Conservation (phyloP, 2,888 invertebrate species). For the Teleogryllus oceanicus region DNA sequence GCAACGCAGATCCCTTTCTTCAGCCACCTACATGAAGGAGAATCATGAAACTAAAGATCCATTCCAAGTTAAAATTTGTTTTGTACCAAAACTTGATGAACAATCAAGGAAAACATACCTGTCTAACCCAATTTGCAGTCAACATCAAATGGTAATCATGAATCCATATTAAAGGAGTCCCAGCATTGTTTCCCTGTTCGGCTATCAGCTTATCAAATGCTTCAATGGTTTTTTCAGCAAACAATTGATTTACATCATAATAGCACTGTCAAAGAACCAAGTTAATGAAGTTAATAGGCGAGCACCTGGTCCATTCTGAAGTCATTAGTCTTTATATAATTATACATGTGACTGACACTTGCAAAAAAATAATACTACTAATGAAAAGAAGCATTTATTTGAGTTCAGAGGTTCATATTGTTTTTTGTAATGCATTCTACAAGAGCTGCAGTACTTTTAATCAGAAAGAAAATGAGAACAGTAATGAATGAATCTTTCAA, state of each 20-base stretch:
- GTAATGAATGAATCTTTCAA: too few relatives aligned
- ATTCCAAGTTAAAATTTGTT: constrained; percentile 18
- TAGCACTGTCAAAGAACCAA: constrained; percentile 58
- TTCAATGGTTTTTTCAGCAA: constrained; percentile 73
- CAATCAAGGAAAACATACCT: constrained; percentile 50
- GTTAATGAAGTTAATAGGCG: background rate
- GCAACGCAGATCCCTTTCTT: constrained; percentile 70
- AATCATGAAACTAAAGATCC: background rate
- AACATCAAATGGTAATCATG: constrained; percentile 94
- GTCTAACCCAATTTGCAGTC: constrained; percentile 86
- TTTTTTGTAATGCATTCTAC: too few relatives aligned
- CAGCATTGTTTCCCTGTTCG: constrained; percentile 36
- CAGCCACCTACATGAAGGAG: constrained; percentile 57
- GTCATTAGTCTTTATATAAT: too few relatives aligned
- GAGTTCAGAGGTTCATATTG: too few relatives aligned
- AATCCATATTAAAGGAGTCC: constrained; percentile 81
- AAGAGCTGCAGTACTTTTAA: too few relatives aligned
- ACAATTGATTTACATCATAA: constrained; percentile 73
- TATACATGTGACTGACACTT: too few relatives aligned
- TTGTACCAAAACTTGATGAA: background rate
- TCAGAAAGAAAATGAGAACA: too few relatives aligned
- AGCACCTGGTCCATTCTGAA: background rate
- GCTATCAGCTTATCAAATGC: constrained; percentile 50
- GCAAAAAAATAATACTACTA: too few relatives aligned
- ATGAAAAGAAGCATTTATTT: too few relatives aligned